phyloP scores from a whole-genome alignment of 2,888 invertebrate genomes.

The Mystacides longicornis region DNA sequence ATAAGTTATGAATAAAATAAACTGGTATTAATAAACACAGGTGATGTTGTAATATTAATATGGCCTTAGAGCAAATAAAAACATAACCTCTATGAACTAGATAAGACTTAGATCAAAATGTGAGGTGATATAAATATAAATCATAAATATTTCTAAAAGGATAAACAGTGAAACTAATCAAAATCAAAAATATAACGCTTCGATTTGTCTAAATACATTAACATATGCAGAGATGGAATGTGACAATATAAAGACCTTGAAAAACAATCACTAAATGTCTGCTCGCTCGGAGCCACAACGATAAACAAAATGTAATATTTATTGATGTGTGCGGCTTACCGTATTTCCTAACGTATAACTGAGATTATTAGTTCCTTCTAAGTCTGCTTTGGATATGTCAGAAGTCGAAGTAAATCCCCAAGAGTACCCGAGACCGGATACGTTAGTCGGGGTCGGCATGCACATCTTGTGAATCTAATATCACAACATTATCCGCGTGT shows the following conservation, averaged over 20 bases:
- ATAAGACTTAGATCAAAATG: not conserved
- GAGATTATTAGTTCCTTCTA: constrained; percentile 46
- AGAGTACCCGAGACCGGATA: constrained; percentile 47
- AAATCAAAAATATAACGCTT: no score
- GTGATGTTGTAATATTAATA: no score
- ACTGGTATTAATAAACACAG: no score
- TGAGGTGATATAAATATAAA: no score
- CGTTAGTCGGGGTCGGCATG: constrained; percentile 50
- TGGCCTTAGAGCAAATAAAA: no score
- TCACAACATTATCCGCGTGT: constrained; percentile 14
- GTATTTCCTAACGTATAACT: constrained; percentile 47
- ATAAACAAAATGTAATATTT: no score
- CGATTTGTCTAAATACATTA: no score
- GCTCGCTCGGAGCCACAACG: no score
- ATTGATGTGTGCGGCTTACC: no score
- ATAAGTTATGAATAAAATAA: no score
- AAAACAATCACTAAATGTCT: not conserved
- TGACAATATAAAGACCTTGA: not conserved
- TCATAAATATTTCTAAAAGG: not conserved
- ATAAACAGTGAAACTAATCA: no score
- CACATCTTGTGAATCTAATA: constrained; percentile 38
- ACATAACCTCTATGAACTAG: not conserved
- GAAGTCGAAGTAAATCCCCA: constrained; percentile 48
- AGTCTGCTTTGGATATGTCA: constrained; percentile 46
- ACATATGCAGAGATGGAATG: not conserved